Evolutionary conservation across 2,888 invertebrate species (phyloP).

Genomic region (Nomada goodeniana): DNA sequence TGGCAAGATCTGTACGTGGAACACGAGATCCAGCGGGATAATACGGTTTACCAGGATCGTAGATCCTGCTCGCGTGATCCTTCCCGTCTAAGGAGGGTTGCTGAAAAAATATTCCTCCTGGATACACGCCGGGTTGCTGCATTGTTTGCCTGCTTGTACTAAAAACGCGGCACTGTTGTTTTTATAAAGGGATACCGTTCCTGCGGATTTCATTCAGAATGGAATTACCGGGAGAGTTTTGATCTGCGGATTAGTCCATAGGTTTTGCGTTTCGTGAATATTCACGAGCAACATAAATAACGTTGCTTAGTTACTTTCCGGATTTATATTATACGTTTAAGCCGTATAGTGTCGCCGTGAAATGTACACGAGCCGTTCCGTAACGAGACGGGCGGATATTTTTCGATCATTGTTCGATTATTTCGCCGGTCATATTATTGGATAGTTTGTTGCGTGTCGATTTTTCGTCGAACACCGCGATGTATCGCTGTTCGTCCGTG

Average conservation of each 20-base stretch:
- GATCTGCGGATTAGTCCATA: not conserved
- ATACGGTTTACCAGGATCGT: slow-evolving; percentile 69
- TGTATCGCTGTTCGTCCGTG: slow-evolving; percentile 38
- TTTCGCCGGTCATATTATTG: slow-evolving; percentile 31
- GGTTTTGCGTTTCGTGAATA: not conserved
- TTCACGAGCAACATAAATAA: not conserved
- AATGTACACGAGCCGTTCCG: slow-evolving; percentile 6
- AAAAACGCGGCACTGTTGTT: slow-evolving; percentile 19
- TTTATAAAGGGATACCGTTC: slow-evolving; percentile 6
- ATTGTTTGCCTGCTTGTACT: slow-evolving; percentile 19
- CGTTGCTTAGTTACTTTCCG: not conserved
- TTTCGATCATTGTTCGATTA: slow-evolving; percentile 31
- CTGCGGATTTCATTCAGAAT: not conserved
- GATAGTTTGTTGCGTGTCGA: slow-evolving; percentile 24
- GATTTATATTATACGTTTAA: slow-evolving; percentile 5
- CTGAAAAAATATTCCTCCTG: slow-evolving; percentile 65
- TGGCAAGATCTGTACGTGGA: slow-evolving; percentile 18
- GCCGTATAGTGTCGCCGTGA: not conserved
- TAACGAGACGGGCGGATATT: not conserved
- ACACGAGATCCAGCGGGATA: slow-evolving; percentile 61
- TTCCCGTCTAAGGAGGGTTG: slow-evolving; percentile 41
- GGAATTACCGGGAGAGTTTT: not conserved
- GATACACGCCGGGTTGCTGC: not conserved
- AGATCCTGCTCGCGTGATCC: slow-evolving; percentile 50
- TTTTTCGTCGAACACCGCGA: slow-evolving; percentile 33